phyloP scores from a whole-genome alignment of 2,113 vertebrate genomes.

The Rhinolophus sinicus region DNA sequence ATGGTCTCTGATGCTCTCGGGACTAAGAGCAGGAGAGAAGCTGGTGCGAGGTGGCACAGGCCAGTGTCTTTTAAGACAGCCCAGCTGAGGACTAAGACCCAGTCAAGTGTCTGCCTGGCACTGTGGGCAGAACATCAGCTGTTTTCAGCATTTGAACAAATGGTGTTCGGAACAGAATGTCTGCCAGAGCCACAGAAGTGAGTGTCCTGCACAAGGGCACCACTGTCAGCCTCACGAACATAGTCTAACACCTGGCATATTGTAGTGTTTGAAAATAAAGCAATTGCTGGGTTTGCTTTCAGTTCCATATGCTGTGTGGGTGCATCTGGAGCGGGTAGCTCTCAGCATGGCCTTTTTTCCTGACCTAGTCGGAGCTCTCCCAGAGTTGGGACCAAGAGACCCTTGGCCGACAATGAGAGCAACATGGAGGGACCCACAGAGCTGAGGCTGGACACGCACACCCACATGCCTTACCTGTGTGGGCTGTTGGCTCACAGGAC shows the following conservation, averaged over 20 bases:
- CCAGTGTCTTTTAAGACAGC: too few species aligned
- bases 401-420: background rate
- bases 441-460: background rate
- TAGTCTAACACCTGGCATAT: background rate
- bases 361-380: background rate
- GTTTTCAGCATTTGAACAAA: background rate
- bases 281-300: background rate
- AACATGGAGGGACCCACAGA: too few species aligned
- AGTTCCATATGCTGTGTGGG: background rate
- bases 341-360: background rate
- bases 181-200: background rate
- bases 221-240: background rate
- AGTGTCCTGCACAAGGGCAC: rapidly evolving
- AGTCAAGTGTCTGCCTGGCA: background rate
- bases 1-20: background rate
- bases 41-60: background rate
- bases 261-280: background rate
- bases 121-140: background rate
- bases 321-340: background rate
- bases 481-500: background rate
- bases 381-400: background rate
- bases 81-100: background rate
- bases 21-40: background rate
- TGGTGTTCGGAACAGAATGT: background rate
- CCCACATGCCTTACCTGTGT: background rate